Percentiles rank a stretch among this genome's conserved stretches.
These are phyloP conservation scores for Merops nubicus DNA, from an alignment of 2,113 vertebrate genomes.

Conservation along the genomic window DNA sequence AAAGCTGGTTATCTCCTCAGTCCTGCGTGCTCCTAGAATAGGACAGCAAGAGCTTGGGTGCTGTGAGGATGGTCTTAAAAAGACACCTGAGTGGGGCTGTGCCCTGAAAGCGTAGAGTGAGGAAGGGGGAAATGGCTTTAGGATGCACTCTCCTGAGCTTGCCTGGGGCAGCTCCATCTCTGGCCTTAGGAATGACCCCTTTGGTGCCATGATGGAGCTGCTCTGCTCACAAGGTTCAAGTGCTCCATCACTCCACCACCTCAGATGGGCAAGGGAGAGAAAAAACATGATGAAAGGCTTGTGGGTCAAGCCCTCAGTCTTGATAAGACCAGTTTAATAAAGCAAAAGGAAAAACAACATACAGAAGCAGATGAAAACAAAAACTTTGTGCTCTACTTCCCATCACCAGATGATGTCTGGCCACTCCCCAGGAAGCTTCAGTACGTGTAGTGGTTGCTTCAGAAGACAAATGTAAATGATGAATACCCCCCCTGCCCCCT, in stretches of 20 bases:
- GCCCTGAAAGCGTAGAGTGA: background rate
- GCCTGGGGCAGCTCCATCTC: background rate
- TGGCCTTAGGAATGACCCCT: background rate
- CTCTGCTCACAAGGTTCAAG: background rate
- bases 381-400: background rate
- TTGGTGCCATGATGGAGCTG: background rate
- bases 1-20: background rate
- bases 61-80: background rate
- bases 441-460: background rate
- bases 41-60: background rate
- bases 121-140: background rate
- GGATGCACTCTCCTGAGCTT: background rate
- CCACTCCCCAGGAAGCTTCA: background rate
- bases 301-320: no score
- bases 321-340: background rate
- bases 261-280: background rate
- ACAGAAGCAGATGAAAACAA: background rate
- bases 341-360: background rate
- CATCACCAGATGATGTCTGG: background rate
- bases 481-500: no score
- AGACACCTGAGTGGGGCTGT: background rate
- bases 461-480: background rate
- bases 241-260: background rate
- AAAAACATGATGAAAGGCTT: background rate
- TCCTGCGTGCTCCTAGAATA: background rate